Evolutionary conservation across 2,113 vertebrate species (phyloP).

Genomic region (Uria aalge): DNA sequence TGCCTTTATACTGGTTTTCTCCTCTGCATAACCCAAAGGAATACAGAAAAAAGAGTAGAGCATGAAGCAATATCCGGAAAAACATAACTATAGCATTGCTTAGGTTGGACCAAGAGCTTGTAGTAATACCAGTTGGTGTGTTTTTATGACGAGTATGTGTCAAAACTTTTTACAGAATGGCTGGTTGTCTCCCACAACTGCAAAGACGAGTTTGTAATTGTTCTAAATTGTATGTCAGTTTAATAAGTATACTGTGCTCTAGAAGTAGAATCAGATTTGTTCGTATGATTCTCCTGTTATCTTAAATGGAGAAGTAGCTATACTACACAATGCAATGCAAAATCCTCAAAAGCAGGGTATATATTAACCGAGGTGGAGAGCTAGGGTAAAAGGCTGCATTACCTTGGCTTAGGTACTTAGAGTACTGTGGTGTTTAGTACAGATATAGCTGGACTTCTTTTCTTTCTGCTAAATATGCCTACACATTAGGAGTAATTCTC

Average conservation of each 20-base stretch:
- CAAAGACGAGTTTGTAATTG: not conserved
- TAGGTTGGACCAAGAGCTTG: not conserved
- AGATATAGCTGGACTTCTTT: not conserved
- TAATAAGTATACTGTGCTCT: not conserved
- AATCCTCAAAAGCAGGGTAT: fast-evolving
- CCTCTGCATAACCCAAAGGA: not conserved
- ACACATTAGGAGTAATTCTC: not conserved
- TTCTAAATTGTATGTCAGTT: not conserved
- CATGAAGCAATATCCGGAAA: not conserved
- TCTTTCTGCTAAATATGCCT: not conserved
- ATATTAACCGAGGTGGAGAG: fast-evolving
- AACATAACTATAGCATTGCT: not conserved
- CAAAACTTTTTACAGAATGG: not conserved
- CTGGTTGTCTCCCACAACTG: not conserved
- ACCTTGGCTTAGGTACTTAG: not conserved
- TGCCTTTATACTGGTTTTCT: not conserved
- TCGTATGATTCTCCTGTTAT: not conserved
- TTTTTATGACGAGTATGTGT: not conserved
- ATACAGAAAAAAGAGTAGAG: not conserved
- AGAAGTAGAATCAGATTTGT: not conserved
- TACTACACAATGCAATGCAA: not conserved
- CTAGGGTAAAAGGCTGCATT: not conserved
- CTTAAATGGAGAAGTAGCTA: not conserved
- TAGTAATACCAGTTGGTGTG: not conserved
- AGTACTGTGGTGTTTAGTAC: not conserved